phyloP scores from a whole-genome alignment of 92 coral and sea anemone species.

The Actinostola sp. region DNA sequence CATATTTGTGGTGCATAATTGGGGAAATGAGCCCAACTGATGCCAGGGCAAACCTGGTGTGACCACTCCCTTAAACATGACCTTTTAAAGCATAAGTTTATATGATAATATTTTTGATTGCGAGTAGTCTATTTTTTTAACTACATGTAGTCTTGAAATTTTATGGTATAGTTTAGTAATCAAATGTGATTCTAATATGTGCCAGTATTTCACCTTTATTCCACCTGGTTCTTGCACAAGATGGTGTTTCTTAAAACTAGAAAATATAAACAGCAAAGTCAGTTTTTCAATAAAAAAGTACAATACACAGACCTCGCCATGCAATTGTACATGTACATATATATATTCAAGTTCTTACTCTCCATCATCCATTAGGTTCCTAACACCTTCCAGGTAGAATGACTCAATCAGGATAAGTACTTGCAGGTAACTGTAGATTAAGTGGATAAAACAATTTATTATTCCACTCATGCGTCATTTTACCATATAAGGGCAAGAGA shows the following conservation, averaged over 20 bases:
- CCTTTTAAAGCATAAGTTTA: too few relatives aligned
- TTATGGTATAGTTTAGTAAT: background rate
- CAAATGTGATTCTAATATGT: too few relatives aligned
- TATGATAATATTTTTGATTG: too few relatives aligned
- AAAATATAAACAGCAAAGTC: background rate
- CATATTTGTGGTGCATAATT: too few relatives aligned
- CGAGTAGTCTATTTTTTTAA: too few relatives aligned
- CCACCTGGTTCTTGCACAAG: constrained; percentile 62
- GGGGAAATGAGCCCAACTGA: too few relatives aligned
- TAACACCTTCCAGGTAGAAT: constrained; percentile 77
- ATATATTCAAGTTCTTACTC: constrained; percentile 51
- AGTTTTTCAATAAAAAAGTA: background rate
- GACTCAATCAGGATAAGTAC: constrained; percentile 87
- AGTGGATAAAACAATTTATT: background rate
- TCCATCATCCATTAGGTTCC: constrained; percentile 76
- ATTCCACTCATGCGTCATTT: too few relatives aligned
- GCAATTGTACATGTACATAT: background rate
- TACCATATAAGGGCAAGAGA: background rate
- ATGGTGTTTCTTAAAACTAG: constrained; percentile 67
- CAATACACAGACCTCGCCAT: background rate
- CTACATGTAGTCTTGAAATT: too few relatives aligned
- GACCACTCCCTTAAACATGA: too few relatives aligned
- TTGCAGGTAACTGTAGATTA: constrained; percentile 75
- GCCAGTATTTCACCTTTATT: constrained; percentile 55
- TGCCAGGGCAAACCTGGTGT: too few relatives aligned